Evolutionary conservation across 2,888 invertebrate genomes (phyloP), one percentile per base, ranked within the genome.

Genomic region (Agrilus mali): DNA sequence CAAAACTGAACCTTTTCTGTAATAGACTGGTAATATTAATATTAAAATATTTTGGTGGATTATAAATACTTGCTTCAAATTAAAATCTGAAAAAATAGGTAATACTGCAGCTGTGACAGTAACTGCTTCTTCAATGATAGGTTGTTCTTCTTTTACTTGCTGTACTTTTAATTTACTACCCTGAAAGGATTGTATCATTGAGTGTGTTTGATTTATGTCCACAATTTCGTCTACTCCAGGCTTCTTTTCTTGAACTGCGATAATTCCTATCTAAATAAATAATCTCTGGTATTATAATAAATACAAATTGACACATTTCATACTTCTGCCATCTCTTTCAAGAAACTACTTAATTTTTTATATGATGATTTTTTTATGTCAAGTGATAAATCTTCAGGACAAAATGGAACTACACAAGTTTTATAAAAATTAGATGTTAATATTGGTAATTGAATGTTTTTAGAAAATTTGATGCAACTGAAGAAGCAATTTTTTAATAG

Each of bases 291-390:
- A 27, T 10, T 27, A 10, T 41, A 13, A 16, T 15, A 34, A 16
- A 16, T n/a, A 31, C 31, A 13, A 8, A 33, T 4, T 27, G 15
- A 33, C 27, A 32, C 41, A 20, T 56, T 41, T 17, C 65, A 68
- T 61, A 80, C 75, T 60, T 75, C 68, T 53, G 77, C 72, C 86
- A 92, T 87, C 48, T 76, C 76, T 46, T 78, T 80, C 22, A 95
- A 68, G 60, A 94, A 94, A 47, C 83, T 82, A 12, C 87, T 81
- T 42, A 94, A 68, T 67, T 94, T 95, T 69, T 93, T 94, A 59
- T 80, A 87, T 10, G 80, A 80, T 0, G 90, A 85, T 63, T 90
- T 92, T 61, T 93, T 94, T 0, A 95, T 74, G 60, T 95, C 92
- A 33, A 94, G 64, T 13, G 68, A 71, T 38, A 73, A 68, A 3